phyloP scores from a whole-genome alignment of 2,113 vertebrate species.

The Cromileptes altivelis region DNA sequence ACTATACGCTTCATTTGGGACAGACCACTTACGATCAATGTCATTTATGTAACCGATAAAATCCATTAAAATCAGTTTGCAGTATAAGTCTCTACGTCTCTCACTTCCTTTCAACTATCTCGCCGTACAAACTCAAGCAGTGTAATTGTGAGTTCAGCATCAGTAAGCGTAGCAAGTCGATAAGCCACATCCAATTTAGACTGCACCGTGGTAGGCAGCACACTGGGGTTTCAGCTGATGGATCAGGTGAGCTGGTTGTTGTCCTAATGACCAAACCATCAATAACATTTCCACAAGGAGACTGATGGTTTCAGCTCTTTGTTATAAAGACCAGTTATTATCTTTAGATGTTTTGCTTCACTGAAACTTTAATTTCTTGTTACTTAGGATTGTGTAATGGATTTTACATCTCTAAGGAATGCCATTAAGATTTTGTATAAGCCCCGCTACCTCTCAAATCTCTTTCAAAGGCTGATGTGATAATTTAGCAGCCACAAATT shows the following conservation, averaged over 20 bases:
- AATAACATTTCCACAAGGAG: slow-evolving; percentile 37
- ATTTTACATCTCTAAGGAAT: slow-evolving; percentile 21
- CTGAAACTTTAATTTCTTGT: slow-evolving; percentile 16
- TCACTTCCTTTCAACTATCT: slow-evolving; percentile 38
- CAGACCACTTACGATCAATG: slow-evolving; percentile 23
- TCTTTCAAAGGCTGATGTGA: not conserved
- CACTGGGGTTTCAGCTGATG: slow-evolving; percentile 9
- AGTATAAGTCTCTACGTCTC: slow-evolving; percentile 17
- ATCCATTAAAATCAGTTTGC: slow-evolving; percentile 73
- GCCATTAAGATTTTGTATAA: not conserved
- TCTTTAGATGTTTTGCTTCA: slow-evolving; percentile 7
- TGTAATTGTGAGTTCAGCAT: slow-evolving; percentile 23
- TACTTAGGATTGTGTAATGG: slow-evolving; percentile 21
- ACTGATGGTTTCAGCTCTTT: not conserved
- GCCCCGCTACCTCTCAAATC: not conserved
- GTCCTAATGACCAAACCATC: slow-evolving; percentile 37
- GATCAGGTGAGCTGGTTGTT: slow-evolving; percentile 26
- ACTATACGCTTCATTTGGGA: slow-evolving; percentile 10
- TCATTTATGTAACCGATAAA: slow-evolving; percentile 50
- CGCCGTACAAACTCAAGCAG: not conserved
- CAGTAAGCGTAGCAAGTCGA: slow-evolving; percentile 11
- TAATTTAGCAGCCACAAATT: not conserved
- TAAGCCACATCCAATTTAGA: slow-evolving; percentile 39
- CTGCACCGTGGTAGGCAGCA: not conserved
- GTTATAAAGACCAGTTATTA: not conserved